Evolutionary conservation across 2,888 invertebrate genomes (phyloP), one percentile per base, ranked within the genome.

Genomic region (Corythucha ciliata): DNA sequence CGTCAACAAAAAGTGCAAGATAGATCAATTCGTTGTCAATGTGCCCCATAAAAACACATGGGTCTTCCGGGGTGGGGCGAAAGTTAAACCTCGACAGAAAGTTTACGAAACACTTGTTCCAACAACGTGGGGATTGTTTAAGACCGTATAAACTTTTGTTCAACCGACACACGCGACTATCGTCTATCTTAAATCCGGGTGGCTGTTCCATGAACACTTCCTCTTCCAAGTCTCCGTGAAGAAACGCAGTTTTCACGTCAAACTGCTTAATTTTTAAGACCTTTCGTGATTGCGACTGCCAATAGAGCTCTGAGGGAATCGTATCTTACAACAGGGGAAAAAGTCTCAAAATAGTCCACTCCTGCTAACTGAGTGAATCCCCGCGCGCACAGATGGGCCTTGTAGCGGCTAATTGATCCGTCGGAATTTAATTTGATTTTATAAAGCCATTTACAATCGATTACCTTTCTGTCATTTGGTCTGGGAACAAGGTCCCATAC

Each of bases 91-190:
- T 61, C 3, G 53, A 40, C 7, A 64, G 37, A 50, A 62, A 64
- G 12, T 56, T 37, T n/a, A 52, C 57, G 52, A 67, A 62, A n/a
- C 57, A 53, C 20, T 59, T 50, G 54, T 66, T 64, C 66, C 67
- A 68, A 36, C 63, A 62, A 36, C 67, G 49, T 8, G 65, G 62
- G 12, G 65, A 60, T 55, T 67, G 66, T 46, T 66, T 66, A 1
- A 68, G 57, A 8, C 67, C 67, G 58, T 68, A 67, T 16, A 68
- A 36, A 46, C 64, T 63, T 52, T 58, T 60, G n/a, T 59, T 58
- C 10, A 68, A 54, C 33, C 59, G 57, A 51, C 66, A 68, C 4
- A 66, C 64, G 18, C 48, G 32, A 6, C 41, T 46, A 2, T 60
- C 56, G n/a, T 60, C 62, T 53, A 65, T 62, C 16, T 59, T 48